Evolutionary conservation across 2,888 invertebrate species (phyloP).

Genomic region (Elegia similella): DNA sequence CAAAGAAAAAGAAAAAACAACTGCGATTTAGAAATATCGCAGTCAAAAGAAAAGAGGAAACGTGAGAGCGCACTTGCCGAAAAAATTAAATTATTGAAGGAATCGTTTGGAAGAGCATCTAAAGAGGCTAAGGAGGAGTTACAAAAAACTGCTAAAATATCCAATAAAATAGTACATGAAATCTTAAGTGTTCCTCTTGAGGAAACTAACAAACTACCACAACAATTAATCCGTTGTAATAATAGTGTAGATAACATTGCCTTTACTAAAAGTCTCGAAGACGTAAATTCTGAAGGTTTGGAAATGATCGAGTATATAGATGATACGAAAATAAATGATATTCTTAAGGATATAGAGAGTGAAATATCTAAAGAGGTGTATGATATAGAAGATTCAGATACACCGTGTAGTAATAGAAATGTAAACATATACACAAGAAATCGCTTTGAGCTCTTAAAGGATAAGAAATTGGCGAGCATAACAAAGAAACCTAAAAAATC

Average conservation of each 20-base stretch:
- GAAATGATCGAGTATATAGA: constrained; percentile 42
- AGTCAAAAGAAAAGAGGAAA: constrained; percentile 63
- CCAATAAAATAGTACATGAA: constrained; percentile 34
- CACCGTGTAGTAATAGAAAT: constrained; percentile 8
- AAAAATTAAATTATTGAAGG: constrained; percentile 52
- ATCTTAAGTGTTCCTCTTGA: constrained; percentile 17
- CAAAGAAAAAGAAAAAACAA: constrained; percentile 56
- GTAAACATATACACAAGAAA: background rate
- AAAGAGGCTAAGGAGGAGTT: constrained; percentile 42
- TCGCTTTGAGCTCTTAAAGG: background rate
- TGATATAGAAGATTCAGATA: constrained; percentile 2
- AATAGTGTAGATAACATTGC: background rate
- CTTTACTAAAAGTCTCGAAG: background rate
- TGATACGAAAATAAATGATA: constrained; percentile 47
- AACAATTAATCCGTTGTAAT: background rate
- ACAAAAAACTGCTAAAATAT: constrained; percentile 32
- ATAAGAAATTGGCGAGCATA: background rate
- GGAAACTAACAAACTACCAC: background rate
- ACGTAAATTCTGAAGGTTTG: constrained; percentile 25
- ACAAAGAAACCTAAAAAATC: constrained; percentile 29
- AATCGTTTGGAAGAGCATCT: constrained; percentile 49
- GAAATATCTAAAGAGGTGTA: constrained; percentile 45
- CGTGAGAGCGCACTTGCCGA: constrained; percentile 51
- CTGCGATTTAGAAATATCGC: constrained; percentile 33
- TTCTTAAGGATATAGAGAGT: constrained; percentile 60